A percentile compares a stretch with the other conserved stretches of the same genome.
Evolutionary conservation across 2,888 invertebrate species (phyloP).

Genomic region (Erebia epiphron): DNA sequence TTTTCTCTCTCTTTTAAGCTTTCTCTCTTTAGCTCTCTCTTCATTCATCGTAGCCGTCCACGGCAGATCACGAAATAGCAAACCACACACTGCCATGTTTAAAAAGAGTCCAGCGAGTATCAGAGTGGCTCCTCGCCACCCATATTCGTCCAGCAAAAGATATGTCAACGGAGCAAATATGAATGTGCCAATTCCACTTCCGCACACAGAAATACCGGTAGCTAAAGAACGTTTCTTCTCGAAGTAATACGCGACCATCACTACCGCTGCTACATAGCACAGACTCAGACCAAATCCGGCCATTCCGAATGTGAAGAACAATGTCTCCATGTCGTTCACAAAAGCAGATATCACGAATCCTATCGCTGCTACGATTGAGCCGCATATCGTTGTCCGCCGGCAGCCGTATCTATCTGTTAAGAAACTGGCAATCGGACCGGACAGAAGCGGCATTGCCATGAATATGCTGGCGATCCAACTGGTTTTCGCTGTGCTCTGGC

Average conservation of each 20-base stretch:
- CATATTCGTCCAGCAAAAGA: slow-evolving; percentile 88
- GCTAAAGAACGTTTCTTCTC: slow-evolving; percentile 92
- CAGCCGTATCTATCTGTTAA: slow-evolving; percentile 93
- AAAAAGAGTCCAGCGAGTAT: slow-evolving; percentile 91
- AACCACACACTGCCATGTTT: slow-evolving; percentile 91
- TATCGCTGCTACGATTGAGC: slow-evolving; percentile 88
- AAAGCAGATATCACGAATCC: slow-evolving; percentile 91
- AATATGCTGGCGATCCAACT: slow-evolving; percentile 96
- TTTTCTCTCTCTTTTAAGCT: slow-evolving; percentile 83
- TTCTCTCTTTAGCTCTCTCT: slow-evolving; percentile 84
- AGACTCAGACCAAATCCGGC: slow-evolving; percentile 93
- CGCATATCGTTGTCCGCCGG: slow-evolving; percentile 89
- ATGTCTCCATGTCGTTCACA: slow-evolving; percentile 88
- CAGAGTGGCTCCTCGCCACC: slow-evolving; percentile 92
- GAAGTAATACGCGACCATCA: slow-evolving; percentile 95
- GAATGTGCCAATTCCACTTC: slow-evolving; percentile 94
- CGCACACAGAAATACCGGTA: slow-evolving; percentile 93
- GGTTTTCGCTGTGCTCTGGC: slow-evolving; percentile 92
- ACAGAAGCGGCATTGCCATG: slow-evolving; percentile 94
- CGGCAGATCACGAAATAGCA: slow-evolving; percentile 88
- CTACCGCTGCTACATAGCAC: slow-evolving; percentile 95
- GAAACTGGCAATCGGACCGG: slow-evolving; percentile 93
- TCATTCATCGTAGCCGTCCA: slow-evolving; percentile 84
- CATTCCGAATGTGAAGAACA: slow-evolving; percentile 92
- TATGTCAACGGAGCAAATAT: slow-evolving; percentile 92